A percentile compares a stretch with the other conserved stretches of the same genome.
Conservation (phyloP, 2,797 vertebrate genomes). For the Distichodus sexfasciatus region DNA sequence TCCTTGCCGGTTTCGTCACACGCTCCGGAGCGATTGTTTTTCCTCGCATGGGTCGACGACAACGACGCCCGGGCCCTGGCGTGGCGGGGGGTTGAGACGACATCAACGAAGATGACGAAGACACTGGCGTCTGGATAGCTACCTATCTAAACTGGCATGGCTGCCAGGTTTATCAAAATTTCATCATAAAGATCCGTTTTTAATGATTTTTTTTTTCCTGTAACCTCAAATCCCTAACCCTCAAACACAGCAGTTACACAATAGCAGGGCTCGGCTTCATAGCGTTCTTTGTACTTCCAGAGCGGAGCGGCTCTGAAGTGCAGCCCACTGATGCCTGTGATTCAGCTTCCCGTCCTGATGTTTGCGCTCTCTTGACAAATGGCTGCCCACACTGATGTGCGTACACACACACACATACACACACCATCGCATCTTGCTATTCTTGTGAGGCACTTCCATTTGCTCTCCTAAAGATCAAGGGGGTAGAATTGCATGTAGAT, state of each 20-base stretch:
- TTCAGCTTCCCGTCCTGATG: background rate
- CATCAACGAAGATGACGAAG: no score
- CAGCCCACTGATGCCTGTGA: background rate
- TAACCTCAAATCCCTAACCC: slow-evolving; percentile 25
- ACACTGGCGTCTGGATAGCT: no score
- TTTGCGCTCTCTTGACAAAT: background rate
- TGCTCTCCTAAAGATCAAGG: no score
- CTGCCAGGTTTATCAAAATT: slow-evolving; percentile 45
- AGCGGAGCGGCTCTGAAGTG: background rate
- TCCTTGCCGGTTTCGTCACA: slow-evolving; percentile 29
- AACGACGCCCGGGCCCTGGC: no score
- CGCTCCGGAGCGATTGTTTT: no score
- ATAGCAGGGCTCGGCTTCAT: slow-evolving; percentile 13
- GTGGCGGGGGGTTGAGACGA: no score
- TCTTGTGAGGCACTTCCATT: no score
- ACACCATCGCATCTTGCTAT: no score
- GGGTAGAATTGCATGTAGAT: no score
- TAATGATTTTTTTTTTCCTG: no score
- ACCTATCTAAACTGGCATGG: slow-evolving; percentile 13
- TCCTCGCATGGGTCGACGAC: no score
- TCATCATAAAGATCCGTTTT: slow-evolving; percentile 33
- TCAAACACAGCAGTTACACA: slow-evolving; percentile 30
- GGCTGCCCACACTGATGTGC: background rate
- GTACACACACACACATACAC: no score
- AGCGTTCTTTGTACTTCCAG: slow-evolving; percentile 18